phyloP scores from a whole-genome alignment of 2,113 vertebrate species.

The Epinephelus lanceolatus region DNA sequence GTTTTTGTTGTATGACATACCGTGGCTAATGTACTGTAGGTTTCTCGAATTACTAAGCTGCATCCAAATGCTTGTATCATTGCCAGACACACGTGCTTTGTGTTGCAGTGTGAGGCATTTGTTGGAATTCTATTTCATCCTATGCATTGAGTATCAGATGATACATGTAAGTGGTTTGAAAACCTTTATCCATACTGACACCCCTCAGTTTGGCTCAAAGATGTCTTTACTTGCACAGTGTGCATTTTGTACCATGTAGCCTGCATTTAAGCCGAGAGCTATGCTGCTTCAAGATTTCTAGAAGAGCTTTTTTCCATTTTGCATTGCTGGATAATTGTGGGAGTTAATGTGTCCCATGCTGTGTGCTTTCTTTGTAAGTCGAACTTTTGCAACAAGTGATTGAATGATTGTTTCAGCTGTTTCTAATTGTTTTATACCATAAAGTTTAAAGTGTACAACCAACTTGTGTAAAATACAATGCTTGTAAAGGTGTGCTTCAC shows the following conservation, averaged over 20 bases:
- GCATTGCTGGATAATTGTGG: slow-evolving; percentile 59
- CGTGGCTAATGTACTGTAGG: slow-evolving; percentile 67
- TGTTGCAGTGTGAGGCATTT: slow-evolving; percentile 64
- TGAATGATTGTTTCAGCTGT: slow-evolving; percentile 65
- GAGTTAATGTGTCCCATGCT: slow-evolving; percentile 61
- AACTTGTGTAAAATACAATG: slow-evolving; percentile 33
- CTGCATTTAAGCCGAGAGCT: slow-evolving; percentile 61
- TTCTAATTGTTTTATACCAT: slow-evolving; percentile 79
- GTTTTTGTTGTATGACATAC: slow-evolving; percentile 46
- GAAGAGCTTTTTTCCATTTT: slow-evolving; percentile 71
- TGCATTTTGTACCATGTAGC: slow-evolving; percentile 74
- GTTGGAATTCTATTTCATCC: slow-evolving; percentile 51
- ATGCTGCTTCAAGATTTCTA: slow-evolving; percentile 73
- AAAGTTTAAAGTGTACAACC: slow-evolving; percentile 50
- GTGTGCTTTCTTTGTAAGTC: slow-evolving; percentile 59
- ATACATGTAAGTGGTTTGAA: slow-evolving; percentile 49
- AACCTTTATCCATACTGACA: slow-evolving; percentile 56
- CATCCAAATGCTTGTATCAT: slow-evolving; percentile 73
- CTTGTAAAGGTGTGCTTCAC: slow-evolving; percentile 24
- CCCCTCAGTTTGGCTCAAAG: slow-evolving; percentile 68
- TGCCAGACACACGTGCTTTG: slow-evolving; percentile 64
- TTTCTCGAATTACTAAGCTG: slow-evolving; percentile 55
- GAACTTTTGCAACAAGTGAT: slow-evolving; percentile 51
- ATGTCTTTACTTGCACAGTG: slow-evolving; percentile 75
- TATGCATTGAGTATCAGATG: slow-evolving; percentile 58